A percentile compares a stretch with the other conserved stretches of the same genome.
Conservation (phyloP, 2,113 vertebrate genomes). For the Physeter macrocephalus region DNA sequence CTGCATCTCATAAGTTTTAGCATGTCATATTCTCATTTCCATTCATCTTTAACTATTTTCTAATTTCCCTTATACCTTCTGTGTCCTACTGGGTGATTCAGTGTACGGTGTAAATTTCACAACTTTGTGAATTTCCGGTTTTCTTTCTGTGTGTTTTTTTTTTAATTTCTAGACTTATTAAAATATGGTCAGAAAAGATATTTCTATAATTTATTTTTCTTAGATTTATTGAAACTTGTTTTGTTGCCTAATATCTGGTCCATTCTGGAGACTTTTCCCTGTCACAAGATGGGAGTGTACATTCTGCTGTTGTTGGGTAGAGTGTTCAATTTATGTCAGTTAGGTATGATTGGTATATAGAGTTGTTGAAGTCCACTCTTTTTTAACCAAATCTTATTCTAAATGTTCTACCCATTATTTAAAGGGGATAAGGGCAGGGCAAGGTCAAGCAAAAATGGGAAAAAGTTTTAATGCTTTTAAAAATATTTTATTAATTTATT, state of each 20-base stretch:
- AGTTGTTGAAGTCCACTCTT: rapidly evolving
- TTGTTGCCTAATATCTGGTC: not conserved
- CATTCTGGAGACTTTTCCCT: not conserved
- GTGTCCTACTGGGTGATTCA: not conserved
- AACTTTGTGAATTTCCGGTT: not conserved
- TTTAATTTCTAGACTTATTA: not conserved
- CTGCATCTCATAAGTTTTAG: not conserved
- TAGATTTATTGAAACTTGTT: not conserved
- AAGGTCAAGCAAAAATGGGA: not conserved
- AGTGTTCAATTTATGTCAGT: not conserved
- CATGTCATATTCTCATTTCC: not conserved
- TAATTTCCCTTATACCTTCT: not conserved
- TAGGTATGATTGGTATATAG: not conserved
- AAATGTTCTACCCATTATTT: not conserved
- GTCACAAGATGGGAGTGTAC: not conserved
- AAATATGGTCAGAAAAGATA: not conserved
- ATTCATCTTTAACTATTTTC: not conserved
- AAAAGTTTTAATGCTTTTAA: not conserved
- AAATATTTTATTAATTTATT: too few species aligned
- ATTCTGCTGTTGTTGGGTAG: rapidly evolving
- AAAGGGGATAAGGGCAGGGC: rapidly evolving
- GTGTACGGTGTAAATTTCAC: not conserved
- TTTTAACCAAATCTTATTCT: not conserved
- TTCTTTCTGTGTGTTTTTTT: not conserved
- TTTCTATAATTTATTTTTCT: not conserved